These are phyloP conservation scores for Eulemur coronatus DNA, from an alignment of 2,797 vertebrate species.

Conservation along the genomic window DNA sequence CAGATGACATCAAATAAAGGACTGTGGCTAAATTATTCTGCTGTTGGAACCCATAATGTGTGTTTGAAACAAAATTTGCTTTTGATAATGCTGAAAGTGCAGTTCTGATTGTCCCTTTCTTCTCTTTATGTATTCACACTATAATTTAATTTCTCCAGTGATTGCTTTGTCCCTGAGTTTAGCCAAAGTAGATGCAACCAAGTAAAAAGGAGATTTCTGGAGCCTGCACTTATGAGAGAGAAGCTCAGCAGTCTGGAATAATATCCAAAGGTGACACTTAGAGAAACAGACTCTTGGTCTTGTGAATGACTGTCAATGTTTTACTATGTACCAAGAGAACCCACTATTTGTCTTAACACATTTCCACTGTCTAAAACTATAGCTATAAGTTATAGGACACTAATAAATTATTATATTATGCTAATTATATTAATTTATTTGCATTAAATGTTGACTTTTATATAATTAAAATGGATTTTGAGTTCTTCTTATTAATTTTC, in stretches of 20 bases:
- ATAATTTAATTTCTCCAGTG: background rate
- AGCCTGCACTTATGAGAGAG: background rate
- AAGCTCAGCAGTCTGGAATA: background rate
- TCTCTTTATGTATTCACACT: background rate
- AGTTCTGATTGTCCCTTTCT: background rate
- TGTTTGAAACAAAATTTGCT: background rate
- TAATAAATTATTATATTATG: background rate
- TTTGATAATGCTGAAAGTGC: background rate
- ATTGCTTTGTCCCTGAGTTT: background rate
- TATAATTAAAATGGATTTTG: background rate
- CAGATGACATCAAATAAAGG: background rate
- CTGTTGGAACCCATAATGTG: background rate
- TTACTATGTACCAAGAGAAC: background rate
- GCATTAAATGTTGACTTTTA: background rate
- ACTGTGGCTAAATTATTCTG: background rate
- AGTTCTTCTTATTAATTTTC: background rate
- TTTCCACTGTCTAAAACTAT: background rate
- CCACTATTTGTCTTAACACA: background rate
- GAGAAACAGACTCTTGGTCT: background rate
- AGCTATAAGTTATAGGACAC: background rate
- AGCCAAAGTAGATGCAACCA: background rate
- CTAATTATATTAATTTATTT: background rate
- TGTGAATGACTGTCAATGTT: background rate
- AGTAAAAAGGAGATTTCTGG: background rate
- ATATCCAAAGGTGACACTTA: background rate